Evolutionary conservation across 2,113 vertebrate species (phyloP).

Genomic region (Sebastes fasciatus): DNA sequence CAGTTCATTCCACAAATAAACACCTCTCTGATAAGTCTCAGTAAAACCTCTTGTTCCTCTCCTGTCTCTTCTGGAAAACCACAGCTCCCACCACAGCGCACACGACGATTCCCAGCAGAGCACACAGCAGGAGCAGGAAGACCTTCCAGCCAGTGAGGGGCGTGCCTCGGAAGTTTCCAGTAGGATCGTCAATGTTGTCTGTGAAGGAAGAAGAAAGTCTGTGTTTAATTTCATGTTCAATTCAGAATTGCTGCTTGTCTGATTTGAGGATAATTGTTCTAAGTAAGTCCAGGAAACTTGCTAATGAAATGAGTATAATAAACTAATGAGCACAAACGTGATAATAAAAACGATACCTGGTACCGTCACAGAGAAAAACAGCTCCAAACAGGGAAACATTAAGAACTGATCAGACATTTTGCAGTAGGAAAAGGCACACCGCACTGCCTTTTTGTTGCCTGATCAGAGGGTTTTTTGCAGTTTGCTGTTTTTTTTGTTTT

Average conservation of each 20-base stretch:
- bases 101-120: slow-evolving; percentile 95
- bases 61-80: slow-evolving; percentile 99
- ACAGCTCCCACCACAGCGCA: slow-evolving; percentile 96
- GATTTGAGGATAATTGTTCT: no score
- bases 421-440: no score
- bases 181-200: slow-evolving; percentile 98
- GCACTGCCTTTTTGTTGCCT: no score
- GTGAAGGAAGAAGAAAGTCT: not conserved
- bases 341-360: not conserved
- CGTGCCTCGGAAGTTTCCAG: slow-evolving; percentile 94
- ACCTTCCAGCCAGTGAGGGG: slow-evolving; percentile 97
- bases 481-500: no score
- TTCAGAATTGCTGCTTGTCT: not conserved
- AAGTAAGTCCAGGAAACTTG: not conserved
- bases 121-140: slow-evolving; percentile 94
- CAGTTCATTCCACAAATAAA: slow-evolving; percentile 50
- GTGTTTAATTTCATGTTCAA: not conserved
- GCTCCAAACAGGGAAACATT: no score
- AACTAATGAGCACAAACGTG: not conserved
- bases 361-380: no score
- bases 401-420: no score
- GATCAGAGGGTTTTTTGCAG: no score
- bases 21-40: slow-evolving; percentile 65
- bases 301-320: not conserved
- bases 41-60: slow-evolving; percentile 98